These are phyloP conservation scores for Drosophila aldrichi DNA, from an alignment of 2,888 invertebrate genomes.

Conservation along the genomic window DNA sequence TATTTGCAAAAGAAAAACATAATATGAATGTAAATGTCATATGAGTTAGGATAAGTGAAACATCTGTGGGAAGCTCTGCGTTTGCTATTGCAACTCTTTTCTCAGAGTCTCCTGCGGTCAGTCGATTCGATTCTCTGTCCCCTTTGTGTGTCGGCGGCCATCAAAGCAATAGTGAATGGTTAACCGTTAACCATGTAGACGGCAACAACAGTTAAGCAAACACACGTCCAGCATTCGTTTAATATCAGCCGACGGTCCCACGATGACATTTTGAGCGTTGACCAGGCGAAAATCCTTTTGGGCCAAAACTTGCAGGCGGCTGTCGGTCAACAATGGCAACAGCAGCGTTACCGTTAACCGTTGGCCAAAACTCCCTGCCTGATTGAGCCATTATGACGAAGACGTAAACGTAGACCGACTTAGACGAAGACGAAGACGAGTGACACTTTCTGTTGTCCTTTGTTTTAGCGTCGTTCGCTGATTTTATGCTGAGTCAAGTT, in stretches of 20 bases:
- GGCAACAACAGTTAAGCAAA: slow-evolving; percentile 61
- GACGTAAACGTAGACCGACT: slow-evolving; percentile 13
- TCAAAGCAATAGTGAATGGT: slow-evolving; percentile 44
- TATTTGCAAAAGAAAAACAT: no score
- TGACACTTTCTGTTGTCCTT: slow-evolving; percentile 40
- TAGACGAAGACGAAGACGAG: neutral
- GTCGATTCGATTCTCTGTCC: neutral
- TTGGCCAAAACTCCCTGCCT: slow-evolving; percentile 45
- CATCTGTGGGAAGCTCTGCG: slow-evolving; percentile 3
- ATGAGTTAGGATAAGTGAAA: neutral
- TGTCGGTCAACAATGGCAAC: slow-evolving; percentile 56
- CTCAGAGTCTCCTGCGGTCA: neutral
- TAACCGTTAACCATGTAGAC: slow-evolving; percentile 19
- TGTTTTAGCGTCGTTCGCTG: slow-evolving; percentile 51
- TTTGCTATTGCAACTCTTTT: slow-evolving; percentile 23
- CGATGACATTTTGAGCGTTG: slow-evolving; percentile 54
- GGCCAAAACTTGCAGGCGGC: slow-evolving; percentile 43
- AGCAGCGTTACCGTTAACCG: slow-evolving; percentile 40
- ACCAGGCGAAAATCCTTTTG: slow-evolving; percentile 55
- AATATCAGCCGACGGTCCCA: slow-evolving; percentile 60
- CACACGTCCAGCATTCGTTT: slow-evolving; percentile 49
- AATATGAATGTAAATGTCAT: neutral
- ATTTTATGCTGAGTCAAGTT: slow-evolving; percentile 76
- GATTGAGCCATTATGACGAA: slow-evolving; percentile 77
- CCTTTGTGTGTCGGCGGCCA: slow-evolving; percentile 43